phyloP scores from a whole-genome alignment of 2,113 vertebrate species.

The Gymnocephalus cernua region DNA sequence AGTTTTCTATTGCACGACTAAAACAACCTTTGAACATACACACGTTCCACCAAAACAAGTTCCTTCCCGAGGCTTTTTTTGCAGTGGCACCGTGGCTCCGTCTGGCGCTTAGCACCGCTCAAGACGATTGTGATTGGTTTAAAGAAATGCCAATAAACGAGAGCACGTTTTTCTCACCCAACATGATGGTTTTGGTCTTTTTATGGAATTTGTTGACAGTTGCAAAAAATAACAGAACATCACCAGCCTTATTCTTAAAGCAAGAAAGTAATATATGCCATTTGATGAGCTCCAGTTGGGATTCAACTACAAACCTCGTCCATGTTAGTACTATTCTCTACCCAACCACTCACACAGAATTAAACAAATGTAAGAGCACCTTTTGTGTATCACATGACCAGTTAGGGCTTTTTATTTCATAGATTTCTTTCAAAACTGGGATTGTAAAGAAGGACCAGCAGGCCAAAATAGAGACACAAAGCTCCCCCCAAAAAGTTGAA shows the following conservation, averaged over 20 bases:
- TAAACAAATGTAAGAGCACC: background rate
- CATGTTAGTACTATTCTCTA: background rate
- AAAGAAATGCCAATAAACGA: too few species aligned
- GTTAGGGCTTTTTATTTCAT: slow-evolving; percentile 13
- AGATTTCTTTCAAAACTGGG: slow-evolving; percentile 25
- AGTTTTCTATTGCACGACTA: too few species aligned
- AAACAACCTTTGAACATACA: too few species aligned
- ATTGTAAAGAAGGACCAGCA: slow-evolving; percentile 4
- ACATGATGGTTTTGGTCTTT: background rate
- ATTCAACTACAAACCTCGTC: background rate
- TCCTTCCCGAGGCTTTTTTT: too few species aligned
- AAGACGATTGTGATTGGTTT: too few species aligned
- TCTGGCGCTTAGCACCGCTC: too few species aligned
- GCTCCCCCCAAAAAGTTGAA: slow-evolving; percentile 24
- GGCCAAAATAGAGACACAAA: slow-evolving; percentile 37
- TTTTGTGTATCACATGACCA: slow-evolving; percentile 30
- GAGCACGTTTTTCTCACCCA: too few species aligned
- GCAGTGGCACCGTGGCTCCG: too few species aligned
- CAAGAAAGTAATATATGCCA: background rate
- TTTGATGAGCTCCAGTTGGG: background rate
- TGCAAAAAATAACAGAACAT: background rate
- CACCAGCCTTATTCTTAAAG: background rate
- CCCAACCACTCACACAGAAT: background rate
- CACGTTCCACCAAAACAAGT: too few species aligned
- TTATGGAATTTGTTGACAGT: background rate